A percentile compares a stretch with the other conserved stretches of the same genome.
These are phyloP conservation scores for Onychomys torridus DNA, from an alignment of 2,797 vertebrate genomes.

Conservation along the genomic window DNA sequence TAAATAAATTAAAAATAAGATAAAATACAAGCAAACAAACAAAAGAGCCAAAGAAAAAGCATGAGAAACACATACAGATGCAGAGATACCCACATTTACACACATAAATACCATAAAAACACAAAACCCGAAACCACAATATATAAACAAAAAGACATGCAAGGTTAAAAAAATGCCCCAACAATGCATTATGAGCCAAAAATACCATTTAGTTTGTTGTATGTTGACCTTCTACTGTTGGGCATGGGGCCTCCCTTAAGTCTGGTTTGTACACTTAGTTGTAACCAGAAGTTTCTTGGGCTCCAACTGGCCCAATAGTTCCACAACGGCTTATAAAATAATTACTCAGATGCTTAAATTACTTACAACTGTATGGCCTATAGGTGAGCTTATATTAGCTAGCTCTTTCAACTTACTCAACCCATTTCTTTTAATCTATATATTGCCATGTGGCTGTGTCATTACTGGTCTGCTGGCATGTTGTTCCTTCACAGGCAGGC, in stretches of 20 bases:
- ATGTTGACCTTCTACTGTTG: neutral
- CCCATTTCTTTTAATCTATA: too few relatives aligned
- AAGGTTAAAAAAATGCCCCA: neutral
- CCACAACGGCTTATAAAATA: too few relatives aligned
- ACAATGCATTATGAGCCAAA: neutral
- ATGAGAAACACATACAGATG: too few relatives aligned
- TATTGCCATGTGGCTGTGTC: too few relatives aligned
- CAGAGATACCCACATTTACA: neutral
- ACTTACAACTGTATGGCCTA: too few relatives aligned
- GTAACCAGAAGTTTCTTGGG: too few relatives aligned
- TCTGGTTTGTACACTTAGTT: neutral
- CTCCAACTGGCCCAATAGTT: too few relatives aligned
- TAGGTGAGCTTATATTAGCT: too few relatives aligned
- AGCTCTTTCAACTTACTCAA: too few relatives aligned
- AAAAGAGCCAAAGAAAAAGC: neutral
- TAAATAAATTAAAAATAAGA: neutral
- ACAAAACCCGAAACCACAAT: neutral
- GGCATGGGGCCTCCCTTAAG: neutral
- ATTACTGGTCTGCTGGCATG: too few relatives aligned
- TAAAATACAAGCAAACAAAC: neutral
- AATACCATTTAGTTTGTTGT: neutral
- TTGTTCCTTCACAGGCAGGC: too few relatives aligned
- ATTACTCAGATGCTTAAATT: too few relatives aligned
- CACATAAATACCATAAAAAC: neutral
- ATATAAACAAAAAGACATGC: neutral